These are phyloP conservation scores for Abscondita cerata DNA, from an alignment of 2,888 invertebrate genomes.

Conservation along the genomic window DNA sequence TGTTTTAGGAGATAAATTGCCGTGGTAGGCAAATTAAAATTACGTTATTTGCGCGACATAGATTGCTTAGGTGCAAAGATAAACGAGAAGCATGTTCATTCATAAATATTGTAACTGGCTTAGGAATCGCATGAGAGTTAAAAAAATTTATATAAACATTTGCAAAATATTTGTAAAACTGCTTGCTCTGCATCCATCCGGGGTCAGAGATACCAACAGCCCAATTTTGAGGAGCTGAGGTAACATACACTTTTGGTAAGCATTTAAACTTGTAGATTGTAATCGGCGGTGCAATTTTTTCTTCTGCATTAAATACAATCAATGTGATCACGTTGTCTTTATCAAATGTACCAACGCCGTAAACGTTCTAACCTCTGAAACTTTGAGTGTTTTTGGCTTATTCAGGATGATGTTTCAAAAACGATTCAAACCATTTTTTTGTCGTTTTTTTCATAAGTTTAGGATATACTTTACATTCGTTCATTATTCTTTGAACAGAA, in stretches of 20 bases:
- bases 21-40: neutral
- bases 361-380: neutral
- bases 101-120: too few relatives aligned
- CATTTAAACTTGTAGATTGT: neutral
- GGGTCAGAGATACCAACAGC: neutral
- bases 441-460: neutral
- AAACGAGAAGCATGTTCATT: too few relatives aligned
- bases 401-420: neutral
- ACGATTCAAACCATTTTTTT: neutral
- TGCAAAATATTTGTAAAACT: slow-evolving; percentile 1
- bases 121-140: neutral
- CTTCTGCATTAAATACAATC: neutral
- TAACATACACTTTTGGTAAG: neutral
- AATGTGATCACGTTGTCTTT: neutral
- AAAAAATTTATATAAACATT: slow-evolving; percentile 2
- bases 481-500: neutral
- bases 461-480: neutral
- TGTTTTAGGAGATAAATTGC: too few relatives aligned
- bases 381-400: neutral
- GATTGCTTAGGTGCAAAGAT: too few relatives aligned
- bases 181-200: neutral
- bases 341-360: neutral
- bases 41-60: too few relatives aligned
- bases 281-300: neutral
- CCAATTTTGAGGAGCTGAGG: neutral